Base-by-base conservation (phyloP, 1,140 invertebrate genomes). In the Xylocopa sonorina region DNA sequence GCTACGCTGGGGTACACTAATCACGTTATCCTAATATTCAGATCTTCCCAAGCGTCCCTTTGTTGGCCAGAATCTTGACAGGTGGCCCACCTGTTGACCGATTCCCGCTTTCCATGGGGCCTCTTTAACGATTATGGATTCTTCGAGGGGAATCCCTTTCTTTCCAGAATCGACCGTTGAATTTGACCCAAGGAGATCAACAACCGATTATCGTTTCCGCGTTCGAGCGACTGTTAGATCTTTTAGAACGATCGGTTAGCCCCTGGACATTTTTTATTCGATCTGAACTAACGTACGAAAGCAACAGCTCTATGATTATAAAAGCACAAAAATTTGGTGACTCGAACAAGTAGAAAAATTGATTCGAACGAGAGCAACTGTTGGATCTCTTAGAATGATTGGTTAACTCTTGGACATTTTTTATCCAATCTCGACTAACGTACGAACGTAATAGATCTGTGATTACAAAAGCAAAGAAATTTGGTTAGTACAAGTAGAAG, bases 11-110 rank as follows among this genome's bases (percentile, higher is more conserved):
- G 21, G 24, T n/a, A 32, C 27, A 18, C 14, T 71, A 71, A 71
- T 78, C 75, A 55, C 55, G 67, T 78, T 60, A 71, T 32, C 64
- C 80, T 51, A 46, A 78, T 73, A 29, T 34, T 74, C 64, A 41
- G 67, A 74, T 43, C 66, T 48, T 14, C n/a, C 38, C 21, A 58
- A 46, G n/a, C 29, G 27, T 53, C 38, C 51, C 29, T 48, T 69
- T 24, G 14, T 55, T 18, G 55, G 38, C 7, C 53, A 72, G 21
- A n/a, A 71, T 51, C 43, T 57, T 51, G 27, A 67, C 72, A 60
- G 62, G 48, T 86, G 80, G 83, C 46, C 84, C 83, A 82, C 80
- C 80, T 82, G 80, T 76, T 66, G 64, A 32, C 50, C 75, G 55
- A 60, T 27, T 62, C 82, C 1, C 10, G 21, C 67, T 51, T 79